phyloP scores from a whole-genome alignment of 2,797 vertebrate genomes.

The Euphonia xanthogaster region DNA sequence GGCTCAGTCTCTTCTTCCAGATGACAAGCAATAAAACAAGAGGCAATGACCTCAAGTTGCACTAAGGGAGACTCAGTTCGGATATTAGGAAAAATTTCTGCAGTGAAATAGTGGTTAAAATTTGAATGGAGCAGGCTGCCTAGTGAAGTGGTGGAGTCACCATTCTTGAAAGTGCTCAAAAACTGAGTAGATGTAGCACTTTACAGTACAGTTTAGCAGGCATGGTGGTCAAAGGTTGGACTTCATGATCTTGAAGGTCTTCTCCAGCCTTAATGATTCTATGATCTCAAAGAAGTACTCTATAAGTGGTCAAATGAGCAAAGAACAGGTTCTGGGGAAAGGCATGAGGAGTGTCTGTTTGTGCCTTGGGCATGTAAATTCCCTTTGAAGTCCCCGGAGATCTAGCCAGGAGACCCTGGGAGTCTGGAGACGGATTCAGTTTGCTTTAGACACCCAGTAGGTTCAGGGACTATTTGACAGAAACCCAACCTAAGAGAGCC shows the following conservation, averaged over 20 bases:
- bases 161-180: not conserved
- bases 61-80: not conserved
- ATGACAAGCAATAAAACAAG: not conserved
- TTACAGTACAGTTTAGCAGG: not conserved
- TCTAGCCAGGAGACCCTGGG: not conserved
- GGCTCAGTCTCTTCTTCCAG: not conserved
- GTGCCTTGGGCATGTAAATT: not conserved
- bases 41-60: not conserved
- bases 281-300: not conserved
- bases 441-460: not conserved
- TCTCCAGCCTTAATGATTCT: not conserved
- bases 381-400: not conserved
- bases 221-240: not conserved
- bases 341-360: rapidly evolving
- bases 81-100: not conserved
- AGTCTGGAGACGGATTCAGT: not conserved
- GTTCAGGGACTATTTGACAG: not conserved
- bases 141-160: not conserved
- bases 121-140: not conserved
- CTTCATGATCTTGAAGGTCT: not conserved
- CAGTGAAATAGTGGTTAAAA: not conserved
- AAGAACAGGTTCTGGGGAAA: not conserved
- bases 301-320: not conserved
- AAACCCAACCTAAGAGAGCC: not conserved
- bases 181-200: not conserved